phyloP scores from a whole-genome alignment of 2,113 vertebrate species.

The Engystomops pustulosus region DNA sequence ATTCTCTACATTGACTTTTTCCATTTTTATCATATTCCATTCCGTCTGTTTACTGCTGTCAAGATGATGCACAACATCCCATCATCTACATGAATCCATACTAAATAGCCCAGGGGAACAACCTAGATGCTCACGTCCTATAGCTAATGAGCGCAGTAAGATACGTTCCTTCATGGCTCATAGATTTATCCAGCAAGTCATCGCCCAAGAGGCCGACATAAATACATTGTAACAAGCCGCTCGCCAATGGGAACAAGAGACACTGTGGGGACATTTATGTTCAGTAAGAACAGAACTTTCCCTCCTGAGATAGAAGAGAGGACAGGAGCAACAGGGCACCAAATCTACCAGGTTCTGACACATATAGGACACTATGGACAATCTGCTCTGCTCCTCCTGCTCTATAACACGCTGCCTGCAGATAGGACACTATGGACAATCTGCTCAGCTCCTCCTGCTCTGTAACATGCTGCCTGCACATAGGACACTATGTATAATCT shows the following conservation, averaged over 20 bases:
- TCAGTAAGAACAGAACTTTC: too few species aligned
- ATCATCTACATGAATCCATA: constrained; percentile 23
- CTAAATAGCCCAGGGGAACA: constrained; percentile 19
- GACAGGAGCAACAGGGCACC: too few species aligned
- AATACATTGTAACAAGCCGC: constrained; percentile 13
- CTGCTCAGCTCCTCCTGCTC: too few species aligned
- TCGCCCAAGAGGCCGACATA: not conserved
- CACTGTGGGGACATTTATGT: too few species aligned
- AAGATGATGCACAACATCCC: not conserved
- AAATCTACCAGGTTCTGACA: too few species aligned
- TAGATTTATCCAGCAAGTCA: not conserved
- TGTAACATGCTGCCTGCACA: too few species aligned
- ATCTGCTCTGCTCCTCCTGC: too few species aligned
- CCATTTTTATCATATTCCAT: not conserved
- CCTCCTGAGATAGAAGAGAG: too few species aligned
- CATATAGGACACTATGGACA: too few species aligned
- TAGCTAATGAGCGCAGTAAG: constrained; percentile 46
- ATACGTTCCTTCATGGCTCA: constrained; percentile 11
- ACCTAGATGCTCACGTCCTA: constrained; percentile 17
- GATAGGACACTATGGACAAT: too few species aligned
- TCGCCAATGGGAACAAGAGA: not conserved
- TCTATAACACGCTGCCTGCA: too few species aligned
- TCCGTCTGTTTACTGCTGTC: constrained; percentile 27
- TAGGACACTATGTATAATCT: too few species aligned
- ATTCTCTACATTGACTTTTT: not conserved